Base-by-base conservation (phyloP, 1,140 invertebrate species). In the Harpegnathos saltator region DNA sequence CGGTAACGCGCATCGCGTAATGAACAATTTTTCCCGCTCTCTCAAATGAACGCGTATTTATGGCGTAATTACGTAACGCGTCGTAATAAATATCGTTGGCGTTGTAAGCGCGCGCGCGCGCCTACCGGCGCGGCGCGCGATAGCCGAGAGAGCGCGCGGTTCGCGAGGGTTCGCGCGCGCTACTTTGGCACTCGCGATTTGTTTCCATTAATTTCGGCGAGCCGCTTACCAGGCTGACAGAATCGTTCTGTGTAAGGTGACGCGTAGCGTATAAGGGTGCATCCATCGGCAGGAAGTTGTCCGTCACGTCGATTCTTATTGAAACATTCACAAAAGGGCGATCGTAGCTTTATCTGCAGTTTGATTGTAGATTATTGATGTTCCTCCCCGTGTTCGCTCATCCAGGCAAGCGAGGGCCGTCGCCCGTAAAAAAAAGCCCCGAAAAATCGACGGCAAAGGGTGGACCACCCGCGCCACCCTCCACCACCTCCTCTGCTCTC, bases 301-400 rank as follows among this genome's bases (percentile, higher is more conserved):
- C 83, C 83, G 89, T 89, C 89, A 89, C 87, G 84, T 89, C 90
- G 89, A 89, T 92, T 91, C 92, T 93, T 92, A 93, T 93, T 93
- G 92, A 93, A 93, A 93, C 89, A 90, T 92, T 91, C 90, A 93
- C 92, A 93, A 94, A 94, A 94, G 93, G 91, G 91, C 90, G 92
- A 92, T 92, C 91, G 91, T 94, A 93, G 92, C 93, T 93, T 93
- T 93, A 94, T 93, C 92, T 94, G 92, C 91, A 94, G 93, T 94
- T 94, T 93, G 93, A 94, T 94, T 94, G 93, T 94, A 94, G 93
- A 94, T 94, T 94, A 94, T 94, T 94, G 93, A 94, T 94, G 93
- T 94, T 93, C 91, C 91, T 93, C 91, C 90, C 91, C 90, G 91
- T 92, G 92, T 92, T 92, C 92, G 92, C 90, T 92, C 90, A 91